Percentiles rank a stretch among this genome's conserved stretches.
These are phyloP conservation scores for Harlomillsia oculata DNA, from an alignment of 1,140 invertebrate genomes.

Conservation along the genomic window DNA sequence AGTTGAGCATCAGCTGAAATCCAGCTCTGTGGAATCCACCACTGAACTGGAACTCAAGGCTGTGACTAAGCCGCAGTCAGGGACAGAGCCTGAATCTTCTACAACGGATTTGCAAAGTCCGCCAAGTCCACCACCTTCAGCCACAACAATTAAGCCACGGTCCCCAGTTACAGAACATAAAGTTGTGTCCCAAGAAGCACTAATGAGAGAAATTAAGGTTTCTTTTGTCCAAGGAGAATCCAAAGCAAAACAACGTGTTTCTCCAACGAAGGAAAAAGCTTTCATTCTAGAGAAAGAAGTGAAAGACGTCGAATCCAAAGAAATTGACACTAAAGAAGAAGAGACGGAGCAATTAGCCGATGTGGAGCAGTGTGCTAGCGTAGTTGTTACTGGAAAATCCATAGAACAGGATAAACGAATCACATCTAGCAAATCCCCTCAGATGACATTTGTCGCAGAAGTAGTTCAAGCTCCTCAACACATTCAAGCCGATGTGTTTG, in stretches of 20 bases:
- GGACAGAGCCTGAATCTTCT: too few species aligned
- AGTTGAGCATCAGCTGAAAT: background rate
- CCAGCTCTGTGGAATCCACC: background rate
- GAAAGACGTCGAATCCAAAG: conserved; percentile 18
- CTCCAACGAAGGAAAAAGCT: conserved; percentile 11
- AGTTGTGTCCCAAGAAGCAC: conserved; percentile 16
- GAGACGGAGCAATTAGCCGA: background rate
- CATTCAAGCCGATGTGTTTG: conserved; percentile 30
- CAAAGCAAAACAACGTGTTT: background rate
- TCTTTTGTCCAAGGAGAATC: conserved; percentile 16
- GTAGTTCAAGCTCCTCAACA: conserved; percentile 25
- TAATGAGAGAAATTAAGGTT: conserved; percentile 27
- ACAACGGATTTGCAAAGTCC: background rate
- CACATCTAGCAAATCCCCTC: background rate
- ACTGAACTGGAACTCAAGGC: background rate
- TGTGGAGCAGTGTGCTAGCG: background rate
- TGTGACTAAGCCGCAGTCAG: too few species aligned
- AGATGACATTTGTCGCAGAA: conserved; percentile 22
- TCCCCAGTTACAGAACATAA: conserved; percentile 20
- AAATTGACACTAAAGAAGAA: conserved; percentile 11
- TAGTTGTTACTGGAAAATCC: background rate
- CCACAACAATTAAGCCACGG: conserved; percentile 18
- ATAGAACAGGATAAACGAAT: background rate
- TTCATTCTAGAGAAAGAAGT: conserved; percentile 14
- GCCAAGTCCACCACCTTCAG: conserved; percentile 12